Percentiles rank a stretch among this genome's conserved stretches.
These are phyloP conservation scores for Synergus japonicus DNA, from an alignment of 2,888 invertebrate species.

Conservation along the genomic window DNA sequence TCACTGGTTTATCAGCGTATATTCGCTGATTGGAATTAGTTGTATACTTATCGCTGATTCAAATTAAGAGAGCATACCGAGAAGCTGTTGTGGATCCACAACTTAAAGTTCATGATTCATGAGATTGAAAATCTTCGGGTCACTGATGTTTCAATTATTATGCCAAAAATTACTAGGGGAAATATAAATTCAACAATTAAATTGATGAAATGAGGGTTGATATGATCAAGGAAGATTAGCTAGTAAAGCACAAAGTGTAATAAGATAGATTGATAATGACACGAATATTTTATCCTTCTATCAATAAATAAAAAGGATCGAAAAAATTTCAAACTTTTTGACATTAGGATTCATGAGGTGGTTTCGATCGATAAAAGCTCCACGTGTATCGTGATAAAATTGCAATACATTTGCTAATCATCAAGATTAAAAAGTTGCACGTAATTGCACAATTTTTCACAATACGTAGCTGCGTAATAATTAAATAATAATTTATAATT, in stretches of 20 bases:
- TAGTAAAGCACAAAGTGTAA: slow-evolving; percentile 64
- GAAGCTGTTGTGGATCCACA: slow-evolving; percentile 80
- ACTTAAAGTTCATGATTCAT: slow-evolving; percentile 80
- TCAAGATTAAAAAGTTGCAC: neutral
- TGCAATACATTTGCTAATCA: neutral
- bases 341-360: neutral
- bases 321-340: neutral
- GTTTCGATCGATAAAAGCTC: neutral
- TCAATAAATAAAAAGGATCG: neutral
- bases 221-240: slow-evolving; percentile 81
- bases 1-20: no score
- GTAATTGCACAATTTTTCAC: neutral
- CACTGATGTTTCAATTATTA: slow-evolving; percentile 81
- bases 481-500: neutral
- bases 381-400: slow-evolving; percentile 1
- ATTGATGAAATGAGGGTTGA: slow-evolving; percentile 84
- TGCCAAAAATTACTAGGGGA: slow-evolving; percentile 82
- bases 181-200: slow-evolving; percentile 83
- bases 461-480: neutral
- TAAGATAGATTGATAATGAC: neutral
- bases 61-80: no score
- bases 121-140: slow-evolving; percentile 80
- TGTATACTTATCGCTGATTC: no score
- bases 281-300: neutral
- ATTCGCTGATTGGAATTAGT: no score